These are phyloP conservation scores for Hirtodrosophila histrioides DNA, from an alignment of 2,888 invertebrate species.

Conservation along the genomic window DNA sequence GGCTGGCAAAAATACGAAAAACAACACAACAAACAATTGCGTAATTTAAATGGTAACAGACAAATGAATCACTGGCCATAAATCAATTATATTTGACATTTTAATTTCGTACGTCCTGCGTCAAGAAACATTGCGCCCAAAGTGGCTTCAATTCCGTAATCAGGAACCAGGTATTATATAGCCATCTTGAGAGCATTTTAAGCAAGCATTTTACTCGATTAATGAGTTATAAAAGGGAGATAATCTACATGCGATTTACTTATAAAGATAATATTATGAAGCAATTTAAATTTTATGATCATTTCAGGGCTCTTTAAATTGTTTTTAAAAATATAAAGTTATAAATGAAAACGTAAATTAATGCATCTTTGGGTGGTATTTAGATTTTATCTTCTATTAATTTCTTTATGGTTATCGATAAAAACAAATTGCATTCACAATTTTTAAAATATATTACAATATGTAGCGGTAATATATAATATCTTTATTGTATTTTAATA, in stretches of 20 bases:
- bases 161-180: slow-evolving; percentile 10
- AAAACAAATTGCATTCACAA: too few species aligned
- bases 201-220: background rate
- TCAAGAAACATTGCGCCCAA: slow-evolving; percentile 17
- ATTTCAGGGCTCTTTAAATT: too few species aligned
- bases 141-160: slow-evolving; percentile 6
- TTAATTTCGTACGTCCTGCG: slow-evolving; percentile 54
- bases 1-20: background rate
- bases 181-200: background rate
- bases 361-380: too few species aligned
- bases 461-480: too few species aligned
- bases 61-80: slow-evolving; percentile 56
- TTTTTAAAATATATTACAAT: too few species aligned
- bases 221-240: background rate
- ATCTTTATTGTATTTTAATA: too few species aligned
- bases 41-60: slow-evolving; percentile 47
- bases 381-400: too few species aligned
- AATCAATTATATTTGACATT: slow-evolving; percentile 71
- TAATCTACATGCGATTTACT: background rate
- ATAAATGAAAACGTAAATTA: too few species aligned
- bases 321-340: too few species aligned
- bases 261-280: too few species aligned
- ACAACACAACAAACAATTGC: slow-evolving; percentile 39
- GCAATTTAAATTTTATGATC: too few species aligned
- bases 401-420: too few species aligned